Conservation (phyloP, 2,113 vertebrate genomes). For the Helogale parvula region DNA sequence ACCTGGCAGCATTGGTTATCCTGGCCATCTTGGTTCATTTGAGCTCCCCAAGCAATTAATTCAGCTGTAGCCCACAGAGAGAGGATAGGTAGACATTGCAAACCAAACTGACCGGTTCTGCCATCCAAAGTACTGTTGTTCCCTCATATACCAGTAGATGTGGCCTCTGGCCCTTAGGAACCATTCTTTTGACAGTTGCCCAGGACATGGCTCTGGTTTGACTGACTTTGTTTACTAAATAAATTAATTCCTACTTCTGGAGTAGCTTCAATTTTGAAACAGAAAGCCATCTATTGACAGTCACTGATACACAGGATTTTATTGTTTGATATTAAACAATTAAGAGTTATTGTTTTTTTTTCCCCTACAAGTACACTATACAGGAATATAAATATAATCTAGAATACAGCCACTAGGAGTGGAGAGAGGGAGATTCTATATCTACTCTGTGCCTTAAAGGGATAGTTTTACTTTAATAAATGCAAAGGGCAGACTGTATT, state of each 20-base stretch:
- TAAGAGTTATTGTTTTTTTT: conserved; percentile 77
- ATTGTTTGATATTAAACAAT: conserved; percentile 83
- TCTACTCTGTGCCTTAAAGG: conserved; percentile 42
- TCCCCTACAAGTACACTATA: conserved; percentile 70
- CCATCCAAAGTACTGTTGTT: neutral
- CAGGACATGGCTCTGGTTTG: conserved; percentile 61
- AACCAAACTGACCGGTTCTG: conserved; percentile 62
- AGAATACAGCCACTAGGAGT: conserved; percentile 48
- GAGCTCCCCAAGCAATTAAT: neutral
- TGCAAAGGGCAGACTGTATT: neutral
- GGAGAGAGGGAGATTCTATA: neutral
- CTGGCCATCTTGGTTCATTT: conserved; percentile 21
- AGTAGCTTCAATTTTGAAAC: conserved; percentile 79
- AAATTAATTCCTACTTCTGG: conserved; percentile 78
- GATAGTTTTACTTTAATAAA: conserved; percentile 53
- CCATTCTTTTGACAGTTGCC: conserved; percentile 49
- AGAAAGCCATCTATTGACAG: conserved; percentile 79
- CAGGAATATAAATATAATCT: conserved; percentile 77
- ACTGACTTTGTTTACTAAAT: conserved; percentile 78
- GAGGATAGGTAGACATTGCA: neutral
- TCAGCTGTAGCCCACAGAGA: neutral
- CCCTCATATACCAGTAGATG: neutral
- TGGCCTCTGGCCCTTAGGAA: conserved; percentile 57
- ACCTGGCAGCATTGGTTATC: conserved; percentile 22
- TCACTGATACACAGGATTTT: conserved; percentile 80